phyloP scores from a whole-genome alignment of 1,140 invertebrate genomes.

The Aethina tumida region DNA sequence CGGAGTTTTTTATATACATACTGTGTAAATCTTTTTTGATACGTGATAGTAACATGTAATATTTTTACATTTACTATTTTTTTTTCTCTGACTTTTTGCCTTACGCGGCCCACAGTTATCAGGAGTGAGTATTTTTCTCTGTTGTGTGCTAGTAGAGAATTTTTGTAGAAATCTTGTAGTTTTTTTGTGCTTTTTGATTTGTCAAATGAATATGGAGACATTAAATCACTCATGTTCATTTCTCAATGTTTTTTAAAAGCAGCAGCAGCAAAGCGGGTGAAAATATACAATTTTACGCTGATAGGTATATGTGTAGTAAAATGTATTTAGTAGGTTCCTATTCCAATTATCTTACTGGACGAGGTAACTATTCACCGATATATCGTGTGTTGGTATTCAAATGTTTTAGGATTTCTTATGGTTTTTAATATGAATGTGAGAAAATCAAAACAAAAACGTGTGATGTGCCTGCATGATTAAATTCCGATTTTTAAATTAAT shows the following conservation, averaged over 20 bases:
- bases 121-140: conserved; percentile 37
- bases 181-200: conserved; percentile 26
- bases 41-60: conserved; percentile 27
- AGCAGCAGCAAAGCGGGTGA: conserved; percentile 8
- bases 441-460: conserved; percentile 22
- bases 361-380: conserved; percentile 34
- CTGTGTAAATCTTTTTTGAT: conserved; percentile 25
- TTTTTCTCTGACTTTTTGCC: conserved; percentile 37
- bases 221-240: conserved; percentile 12
- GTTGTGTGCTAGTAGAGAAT: conserved; percentile 34
- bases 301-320: conserved; percentile 17
- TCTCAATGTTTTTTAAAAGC: conserved; percentile 10
- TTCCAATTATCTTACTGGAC: conserved; percentile 29
- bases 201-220: conserved; percentile 7
- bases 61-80: conserved; percentile 35
- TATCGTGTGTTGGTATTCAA: conserved; percentile 43
- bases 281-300: conserved; percentile 12
- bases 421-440: conserved; percentile 12
- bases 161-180: conserved; percentile 27
- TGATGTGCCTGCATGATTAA: conserved; percentile 32
- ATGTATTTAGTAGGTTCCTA: conserved; percentile 20
- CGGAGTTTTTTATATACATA: conserved; percentile 30
- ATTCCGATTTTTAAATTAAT: conserved; percentile 8
- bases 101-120: conserved; percentile 33
- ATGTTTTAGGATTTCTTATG: conserved; percentile 27